Base-by-base conservation (phyloP, 2,797 vertebrate species). In the Catostomus latipinnis region DNA sequence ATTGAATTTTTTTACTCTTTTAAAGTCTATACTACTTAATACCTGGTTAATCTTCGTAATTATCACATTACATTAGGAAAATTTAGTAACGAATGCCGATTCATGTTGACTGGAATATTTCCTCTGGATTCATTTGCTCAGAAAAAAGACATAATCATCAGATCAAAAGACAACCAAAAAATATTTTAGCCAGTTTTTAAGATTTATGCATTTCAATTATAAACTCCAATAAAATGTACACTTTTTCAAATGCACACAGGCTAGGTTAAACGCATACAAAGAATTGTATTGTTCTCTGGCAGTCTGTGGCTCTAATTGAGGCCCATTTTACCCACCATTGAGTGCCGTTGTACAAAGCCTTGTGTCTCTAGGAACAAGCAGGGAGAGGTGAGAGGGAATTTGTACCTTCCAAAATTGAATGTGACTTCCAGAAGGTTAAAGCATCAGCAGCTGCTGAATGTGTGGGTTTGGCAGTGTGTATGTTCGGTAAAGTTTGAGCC, bases 341-440 rank as follows among this genome's bases (percentile, higher is more conserved):
- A 71, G 71, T 63, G 83, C 62, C 56, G 80, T 81, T 86, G 83
- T 88, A 71, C 82, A 69, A 65, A 88, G 87, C 76, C 81, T 34
- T 81, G 80, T 84, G 87, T 86, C 87, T 89, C 81, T 71, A 82
- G 76, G 76, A 87, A 85, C 86, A 83, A 84, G 73, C 85, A 79
- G 87, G 86, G 87, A 84, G 69, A 88, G 78, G 34, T 34, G 34
- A 4, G 34, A 34, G 34, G 34, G 34, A 34, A 75, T 85, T 85
- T 82, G 67, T 85, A 88, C 85, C 74, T 87, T 88, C 87, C 80
- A 80, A 88, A 90, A 91, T 87, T 76, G 82, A 91, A 90, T 89
- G 92, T 88, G 91, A 92, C 90, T 92, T 93, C 34, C 90, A 90
- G 83, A 82, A 81, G 84, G 81, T 83, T 68, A 73, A 71, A 12